Conservation (phyloP, 2,113 vertebrate species). For the Oreamnos americanus region DNA sequence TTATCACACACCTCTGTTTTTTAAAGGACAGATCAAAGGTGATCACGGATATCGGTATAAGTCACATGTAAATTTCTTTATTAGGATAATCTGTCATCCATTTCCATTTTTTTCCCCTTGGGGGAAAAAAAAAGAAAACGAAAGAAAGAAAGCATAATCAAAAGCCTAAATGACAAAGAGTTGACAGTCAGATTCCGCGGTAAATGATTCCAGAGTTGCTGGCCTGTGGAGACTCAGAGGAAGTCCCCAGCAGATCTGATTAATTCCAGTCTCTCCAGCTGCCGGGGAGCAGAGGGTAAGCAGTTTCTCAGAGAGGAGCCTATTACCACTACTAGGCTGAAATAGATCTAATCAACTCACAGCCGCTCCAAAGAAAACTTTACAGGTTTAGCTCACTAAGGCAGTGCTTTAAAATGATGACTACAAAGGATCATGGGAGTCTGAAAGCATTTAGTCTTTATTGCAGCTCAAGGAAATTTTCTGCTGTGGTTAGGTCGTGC, state of each 20-base stretch:
- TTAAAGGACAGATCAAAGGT: constrained; percentile 83
- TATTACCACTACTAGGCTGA: constrained; percentile 96
- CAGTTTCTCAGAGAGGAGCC: constrained; percentile 95
- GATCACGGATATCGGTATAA: constrained; percentile 87
- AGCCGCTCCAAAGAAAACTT: constrained; percentile 93
- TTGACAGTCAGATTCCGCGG: constrained; percentile 99
- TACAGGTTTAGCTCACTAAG: constrained; percentile 92
- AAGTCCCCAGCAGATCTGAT: constrained; percentile 99
- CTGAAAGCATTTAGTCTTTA: constrained; percentile 95
- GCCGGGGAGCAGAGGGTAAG: constrained; percentile 96
- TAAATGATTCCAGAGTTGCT: constrained; percentile 99
- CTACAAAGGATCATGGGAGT: constrained; percentile 91
- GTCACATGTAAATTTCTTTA: constrained; percentile 87
- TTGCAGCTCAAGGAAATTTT: constrained; percentile 87
- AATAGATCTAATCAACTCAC: constrained; percentile 99
- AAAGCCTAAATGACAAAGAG: constrained; percentile 99
- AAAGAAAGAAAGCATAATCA: constrained; percentile 89
- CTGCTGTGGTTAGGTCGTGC: constrained; percentile 85
- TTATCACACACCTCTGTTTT: constrained; percentile 74
- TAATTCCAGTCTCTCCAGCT: constrained; percentile 98
- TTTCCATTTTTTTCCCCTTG: constrained; percentile 86
- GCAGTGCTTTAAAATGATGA: constrained; percentile 93
- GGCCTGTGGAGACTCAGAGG: constrained; percentile 94
- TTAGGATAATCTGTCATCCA: constrained; percentile 93
- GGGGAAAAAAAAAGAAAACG: not conserved